Evolutionary conservation across 2,113 vertebrate genomes (phyloP), one percentile per base, ranked within the genome.

Genomic region (Odontophorus gujanensis): DNA sequence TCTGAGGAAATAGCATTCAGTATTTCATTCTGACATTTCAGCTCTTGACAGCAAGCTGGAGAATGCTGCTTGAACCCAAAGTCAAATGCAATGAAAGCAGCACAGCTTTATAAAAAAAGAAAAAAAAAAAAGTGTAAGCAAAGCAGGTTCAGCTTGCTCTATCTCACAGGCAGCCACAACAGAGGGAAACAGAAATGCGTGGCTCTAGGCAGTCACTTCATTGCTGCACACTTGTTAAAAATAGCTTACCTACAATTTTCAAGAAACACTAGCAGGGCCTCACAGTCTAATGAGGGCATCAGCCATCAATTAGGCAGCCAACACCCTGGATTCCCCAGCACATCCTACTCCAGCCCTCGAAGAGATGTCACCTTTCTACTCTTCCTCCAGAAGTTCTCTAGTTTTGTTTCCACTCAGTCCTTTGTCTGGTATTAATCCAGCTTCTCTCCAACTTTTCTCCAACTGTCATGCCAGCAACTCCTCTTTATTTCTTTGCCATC

Each of bases 1-100:
- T 66, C 30, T 58, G 43, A 94, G 63, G 62, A 91, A 74, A 95
- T 47, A 88, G 72, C 80, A 55, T 79, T 88, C 85, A 79, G 48
- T 95, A 95, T 95, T 94, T 95, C 59, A 89, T 78, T 62, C 50
- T 72, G 87, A 92, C 59, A 73, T 58, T 84, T 81, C 50, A 59
- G 87, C 19, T 86, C 66, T 50, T 89, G 87, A 86, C 57, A 74
- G 66, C 2, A 1, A 3, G 1, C 13, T 75, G 73, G 45, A 88
- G 62, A 94, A 77, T 25, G 62, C 55, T 78, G 53, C 87, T 83
- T 74, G 76, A 81, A 93, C 58, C 58, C 42, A 6, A 62, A 75
- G 88, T 93, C 83, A 90, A 93, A 87, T 28, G 75, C 34, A 73
- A 67, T 68, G 82, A 93, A 66, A 3, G 9, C 32, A 77, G 50